Base-by-base conservation (phyloP, 2,113 vertebrate genomes). In the Rynchops niger region DNA sequence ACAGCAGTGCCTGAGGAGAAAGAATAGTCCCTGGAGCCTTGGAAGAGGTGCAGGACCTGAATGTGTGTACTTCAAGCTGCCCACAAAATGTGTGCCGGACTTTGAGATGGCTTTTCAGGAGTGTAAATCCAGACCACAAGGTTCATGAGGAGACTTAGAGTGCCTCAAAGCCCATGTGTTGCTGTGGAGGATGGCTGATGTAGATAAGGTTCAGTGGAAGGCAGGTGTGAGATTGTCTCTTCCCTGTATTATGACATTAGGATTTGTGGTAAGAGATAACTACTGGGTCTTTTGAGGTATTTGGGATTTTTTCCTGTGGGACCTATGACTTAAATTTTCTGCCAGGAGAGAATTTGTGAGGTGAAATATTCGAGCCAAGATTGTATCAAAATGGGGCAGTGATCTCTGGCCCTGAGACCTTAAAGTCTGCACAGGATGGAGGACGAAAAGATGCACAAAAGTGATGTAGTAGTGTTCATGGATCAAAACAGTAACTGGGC, bases 111-210 rank as follows among this genome's bases (percentile, higher is more conserved):
- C 16, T 91, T 85, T 67, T 76, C 22, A 36, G 67, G 40, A 59
- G 16, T 43, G 6, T 67, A 58, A 88, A 73, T 66, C 5, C 12
- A 56, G 21, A 40, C 32, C 12, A 15, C 0, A 0, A 70, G 11
- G 8, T 78, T 73, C 19, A 38, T 62, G 34, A 78, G 26, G 61
- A 79, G 70, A 42, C 5, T 11, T 22, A 6, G 25, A 4, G 0
- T 65, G 34, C 34, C 12, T 63, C 43, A 72, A 86, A 72, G 29
- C 6, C 18, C 6, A 6, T 15, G 17, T 76, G 49, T 65, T 79
- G 15, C 40, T 79, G 19, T 32, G n/a, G 4, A 52, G 42, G 8
- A 69, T 16, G 11, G 50, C 14, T 53, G 2, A 15, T 82, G 15
- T 36, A 42, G 47, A 13, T 71, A 58, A 71, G 19, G 30, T 72